phyloP scores from a whole-genome alignment of 2,888 invertebrate genomes.

The Tethea ocularis region DNA sequence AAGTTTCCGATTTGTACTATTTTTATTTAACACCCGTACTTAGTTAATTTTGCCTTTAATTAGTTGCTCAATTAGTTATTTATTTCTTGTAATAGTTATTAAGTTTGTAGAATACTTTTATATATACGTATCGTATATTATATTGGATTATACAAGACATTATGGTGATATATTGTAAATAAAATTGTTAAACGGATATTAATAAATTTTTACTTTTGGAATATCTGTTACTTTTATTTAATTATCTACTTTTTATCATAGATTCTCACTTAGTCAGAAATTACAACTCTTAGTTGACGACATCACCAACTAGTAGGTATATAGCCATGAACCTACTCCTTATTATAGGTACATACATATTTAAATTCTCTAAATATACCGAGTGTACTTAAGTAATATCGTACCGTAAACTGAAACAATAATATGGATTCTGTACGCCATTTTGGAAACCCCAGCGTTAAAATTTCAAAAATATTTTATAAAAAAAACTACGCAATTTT shows the following conservation, averaged over 20 bases:
- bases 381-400: too few relatives aligned
- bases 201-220: slow-evolving; percentile 27
- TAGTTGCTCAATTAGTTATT: slow-evolving; percentile 57
- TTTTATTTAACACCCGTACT: not conserved
- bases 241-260: not conserved
- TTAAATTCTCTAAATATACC: too few relatives aligned
- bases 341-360: too few relatives aligned
- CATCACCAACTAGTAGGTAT: too few relatives aligned
- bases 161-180: slow-evolving; percentile 30
- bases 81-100: slow-evolving; percentile 29
- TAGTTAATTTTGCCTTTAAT: slow-evolving; percentile 13
- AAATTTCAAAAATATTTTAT: too few relatives aligned
- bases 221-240: slow-evolving; percentile 11
- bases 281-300: too few relatives aligned
- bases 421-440: too few relatives aligned
- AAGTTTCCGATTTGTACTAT: not conserved
- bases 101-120: slow-evolving; percentile 1
- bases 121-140: slow-evolving; percentile 5
- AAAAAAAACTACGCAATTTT: too few relatives aligned
- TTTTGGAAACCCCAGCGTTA: too few relatives aligned
- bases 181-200: slow-evolving; percentile 20
- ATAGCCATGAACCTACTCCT: too few relatives aligned
- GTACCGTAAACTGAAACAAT: too few relatives aligned
- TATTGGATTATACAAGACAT: not conserved
- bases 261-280: too few relatives aligned